Evolutionary conservation across 2,113 vertebrate genomes (phyloP).

Genomic region (Perca schrenkii): DNA sequence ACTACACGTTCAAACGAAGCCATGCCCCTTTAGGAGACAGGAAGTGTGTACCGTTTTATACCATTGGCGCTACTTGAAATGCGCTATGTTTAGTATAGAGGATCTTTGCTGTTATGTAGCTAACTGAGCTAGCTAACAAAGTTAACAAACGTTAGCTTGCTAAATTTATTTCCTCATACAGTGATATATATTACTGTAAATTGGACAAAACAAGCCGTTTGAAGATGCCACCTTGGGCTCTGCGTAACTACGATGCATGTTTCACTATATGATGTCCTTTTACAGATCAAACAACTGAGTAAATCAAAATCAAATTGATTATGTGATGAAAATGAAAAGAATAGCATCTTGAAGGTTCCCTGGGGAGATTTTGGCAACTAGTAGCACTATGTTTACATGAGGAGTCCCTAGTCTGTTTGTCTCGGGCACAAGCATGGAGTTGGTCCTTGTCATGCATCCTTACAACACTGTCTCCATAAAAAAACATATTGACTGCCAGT

Average conservation of each 20-base stretch:
- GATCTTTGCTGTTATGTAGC: too few species aligned
- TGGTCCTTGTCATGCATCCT: conserved; percentile 59
- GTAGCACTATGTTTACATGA: neutral
- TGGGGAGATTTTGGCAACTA: neutral
- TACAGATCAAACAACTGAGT: neutral
- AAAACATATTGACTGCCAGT: conserved; percentile 66
- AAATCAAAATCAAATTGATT: neutral
- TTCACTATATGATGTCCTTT: neutral
- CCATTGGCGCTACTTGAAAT: too few species aligned
- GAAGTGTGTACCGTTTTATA: too few species aligned
- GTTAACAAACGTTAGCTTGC: too few species aligned
- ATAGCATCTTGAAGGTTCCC: neutral
- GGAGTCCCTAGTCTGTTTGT: neutral
- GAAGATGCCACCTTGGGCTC: too few species aligned
- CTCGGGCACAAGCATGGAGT: neutral
- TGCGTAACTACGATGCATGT: too few species aligned
- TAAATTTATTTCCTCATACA: too few species aligned
- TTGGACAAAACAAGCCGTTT: neutral
- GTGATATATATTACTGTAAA: too few species aligned
- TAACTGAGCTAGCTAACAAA: too few species aligned
- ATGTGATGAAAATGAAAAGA: neutral
- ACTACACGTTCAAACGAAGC: too few species aligned
- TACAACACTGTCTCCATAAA: conserved; percentile 59
- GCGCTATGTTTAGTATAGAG: too few species aligned
- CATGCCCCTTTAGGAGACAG: too few species aligned